A percentile compares a stretch with the other conserved stretches of the same genome.
Evolutionary conservation across 2,113 vertebrate genomes (phyloP).

Genomic region (Thymallus thymallus): DNA sequence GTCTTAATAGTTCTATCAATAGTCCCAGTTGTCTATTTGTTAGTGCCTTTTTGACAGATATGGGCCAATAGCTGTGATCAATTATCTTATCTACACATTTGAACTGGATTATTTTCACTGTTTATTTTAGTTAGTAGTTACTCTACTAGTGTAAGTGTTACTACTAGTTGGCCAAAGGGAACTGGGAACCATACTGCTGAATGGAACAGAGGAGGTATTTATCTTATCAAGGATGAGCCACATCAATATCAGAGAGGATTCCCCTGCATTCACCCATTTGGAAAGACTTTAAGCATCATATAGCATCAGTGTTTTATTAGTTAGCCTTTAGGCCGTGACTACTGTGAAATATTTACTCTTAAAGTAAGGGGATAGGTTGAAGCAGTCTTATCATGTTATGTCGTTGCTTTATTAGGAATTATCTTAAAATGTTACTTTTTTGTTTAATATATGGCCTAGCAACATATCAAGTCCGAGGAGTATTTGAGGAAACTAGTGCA

Average conservation of each 20-base stretch:
- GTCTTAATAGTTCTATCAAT: background rate
- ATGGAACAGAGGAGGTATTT: background rate
- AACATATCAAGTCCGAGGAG: conserved; percentile 12
- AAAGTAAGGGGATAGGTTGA: background rate
- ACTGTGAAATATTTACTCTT: conserved; percentile 2
- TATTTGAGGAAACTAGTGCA: conserved; percentile 34
- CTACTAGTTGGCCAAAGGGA: background rate
- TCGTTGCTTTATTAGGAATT: conserved; percentile 13
- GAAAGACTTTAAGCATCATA: background rate
- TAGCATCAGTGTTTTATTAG: conserved; percentile 7
- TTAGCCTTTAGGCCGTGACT: conserved; percentile 13
- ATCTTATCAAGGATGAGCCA: conserved; percentile 11
- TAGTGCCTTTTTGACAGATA: conserved; percentile 35
- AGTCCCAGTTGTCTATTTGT: background rate
- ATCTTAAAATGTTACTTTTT: conserved; percentile 1
- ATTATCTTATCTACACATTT: background rate
- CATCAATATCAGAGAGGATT: conserved; percentile 1
- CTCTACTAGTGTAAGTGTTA: background rate
- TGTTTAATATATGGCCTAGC: conserved; percentile 10
- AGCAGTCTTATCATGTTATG: background rate
- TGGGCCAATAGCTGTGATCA: background rate
- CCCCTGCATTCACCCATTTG: background rate
- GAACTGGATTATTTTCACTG: conserved; percentile 6
- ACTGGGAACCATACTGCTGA: background rate
- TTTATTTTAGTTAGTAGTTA: background rate